These are phyloP conservation scores for Scrobipalpa costella DNA, from an alignment of 2,888 invertebrate species.

Conservation along the genomic window DNA sequence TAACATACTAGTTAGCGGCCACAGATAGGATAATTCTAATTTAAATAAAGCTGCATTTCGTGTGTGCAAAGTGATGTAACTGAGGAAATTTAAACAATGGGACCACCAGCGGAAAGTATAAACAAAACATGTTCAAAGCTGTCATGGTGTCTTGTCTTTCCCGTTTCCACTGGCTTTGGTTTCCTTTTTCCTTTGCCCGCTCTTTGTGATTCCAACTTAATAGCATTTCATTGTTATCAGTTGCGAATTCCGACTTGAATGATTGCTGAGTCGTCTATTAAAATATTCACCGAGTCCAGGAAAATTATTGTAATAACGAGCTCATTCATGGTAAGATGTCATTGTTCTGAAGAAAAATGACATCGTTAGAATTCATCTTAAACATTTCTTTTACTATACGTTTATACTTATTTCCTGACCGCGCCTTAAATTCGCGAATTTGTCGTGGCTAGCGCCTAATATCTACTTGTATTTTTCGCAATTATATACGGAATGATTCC, in stretches of 20 bases:
- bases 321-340: background rate
- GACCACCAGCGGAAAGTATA: background rate
- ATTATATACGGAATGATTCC: too few species aligned
- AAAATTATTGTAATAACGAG: background rate
- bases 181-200: background rate
- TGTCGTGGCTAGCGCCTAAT: too few species aligned
- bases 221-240: background rate
- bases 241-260: background rate
- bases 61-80: background rate
- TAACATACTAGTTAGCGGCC: background rate
- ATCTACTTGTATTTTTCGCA: too few species aligned
- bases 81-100: background rate
- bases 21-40: background rate
- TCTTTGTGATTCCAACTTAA: conserved; percentile 3
- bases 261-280: background rate
- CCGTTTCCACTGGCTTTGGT: background rate
- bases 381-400: too few species aligned
- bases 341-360: background rate
- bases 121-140: conserved; percentile 4
- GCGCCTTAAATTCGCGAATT: too few species aligned
- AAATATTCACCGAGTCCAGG: background rate
- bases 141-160: background rate
- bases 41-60: conserved; percentile 7
- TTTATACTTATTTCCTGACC: too few species aligned
- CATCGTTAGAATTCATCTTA: background rate